phyloP scores from a whole-genome alignment of 2,888 invertebrate genomes.

The Eudasyphora cyanicolor region DNA sequence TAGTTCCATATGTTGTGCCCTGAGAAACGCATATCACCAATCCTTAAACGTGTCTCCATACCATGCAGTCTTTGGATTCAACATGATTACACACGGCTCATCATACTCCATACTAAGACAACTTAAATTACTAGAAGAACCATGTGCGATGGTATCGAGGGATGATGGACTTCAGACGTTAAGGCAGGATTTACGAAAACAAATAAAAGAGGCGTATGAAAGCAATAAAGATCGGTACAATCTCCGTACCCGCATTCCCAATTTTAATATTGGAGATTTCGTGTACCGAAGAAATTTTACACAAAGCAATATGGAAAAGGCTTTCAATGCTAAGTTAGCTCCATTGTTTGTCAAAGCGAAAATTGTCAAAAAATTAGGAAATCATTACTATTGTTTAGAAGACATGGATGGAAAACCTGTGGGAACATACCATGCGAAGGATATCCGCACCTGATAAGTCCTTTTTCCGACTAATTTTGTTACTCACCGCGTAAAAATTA shows the following conservation, averaged over 20 bases:
- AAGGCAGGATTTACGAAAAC: not conserved
- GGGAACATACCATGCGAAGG: too few relatives aligned
- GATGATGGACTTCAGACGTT: not conserved
- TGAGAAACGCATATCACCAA: slow-evolving; percentile 36
- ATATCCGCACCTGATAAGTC: too few relatives aligned
- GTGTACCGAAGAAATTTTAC: not conserved
- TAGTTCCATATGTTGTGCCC: slow-evolving; percentile 45
- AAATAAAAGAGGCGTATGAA: not conserved
- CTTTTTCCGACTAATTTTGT: too few relatives aligned
- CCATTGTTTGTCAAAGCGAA: too few relatives aligned
- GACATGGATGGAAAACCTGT: too few relatives aligned
- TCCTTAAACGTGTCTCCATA: slow-evolving; percentile 22
- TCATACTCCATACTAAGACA: not conserved
- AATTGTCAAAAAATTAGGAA: too few relatives aligned
- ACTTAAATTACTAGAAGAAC: not conserved
- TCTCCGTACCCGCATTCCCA: not conserved
- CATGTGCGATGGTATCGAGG: not conserved
- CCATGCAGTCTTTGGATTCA: slow-evolving; percentile 25
- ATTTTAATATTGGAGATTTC: not conserved
- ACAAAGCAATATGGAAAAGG: not conserved
- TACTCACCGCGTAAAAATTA: too few relatives aligned
- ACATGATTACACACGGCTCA: not conserved
- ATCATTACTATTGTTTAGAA: too few relatives aligned
- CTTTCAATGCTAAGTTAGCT: not conserved
- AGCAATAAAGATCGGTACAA: not conserved